Evolutionary conservation across 2,113 vertebrate species (phyloP).

Genomic region (Chamaea fasciata): DNA sequence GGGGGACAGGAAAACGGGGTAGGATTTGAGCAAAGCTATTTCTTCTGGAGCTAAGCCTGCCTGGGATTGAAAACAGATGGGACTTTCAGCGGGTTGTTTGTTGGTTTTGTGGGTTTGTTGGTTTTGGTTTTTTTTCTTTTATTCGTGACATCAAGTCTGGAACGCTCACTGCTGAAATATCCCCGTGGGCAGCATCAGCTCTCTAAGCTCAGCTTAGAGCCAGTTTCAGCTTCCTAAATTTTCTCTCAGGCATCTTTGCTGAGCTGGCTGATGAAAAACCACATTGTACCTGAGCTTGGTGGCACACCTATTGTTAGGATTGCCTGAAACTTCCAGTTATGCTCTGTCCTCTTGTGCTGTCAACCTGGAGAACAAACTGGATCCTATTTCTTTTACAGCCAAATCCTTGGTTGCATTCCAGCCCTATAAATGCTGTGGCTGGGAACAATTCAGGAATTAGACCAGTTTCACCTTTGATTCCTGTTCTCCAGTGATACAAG

Average conservation of each 20-base stretch:
- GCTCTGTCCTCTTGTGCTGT: neutral
- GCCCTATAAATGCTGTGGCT: neutral
- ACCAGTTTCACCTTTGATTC: neutral
- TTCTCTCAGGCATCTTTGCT: neutral
- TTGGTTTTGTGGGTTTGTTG: slow-evolving; percentile 21
- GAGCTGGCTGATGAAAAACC: neutral
- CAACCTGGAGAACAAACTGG: neutral
- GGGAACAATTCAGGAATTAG: neutral
- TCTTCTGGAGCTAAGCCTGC: neutral
- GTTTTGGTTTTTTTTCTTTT: neutral
- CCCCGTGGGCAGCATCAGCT: neutral
- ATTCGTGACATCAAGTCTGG: slow-evolving; percentile 6
- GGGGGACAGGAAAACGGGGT: neutral
- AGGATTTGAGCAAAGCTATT: slow-evolving; percentile 7
- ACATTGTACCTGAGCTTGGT: neutral
- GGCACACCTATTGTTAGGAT: neutral
- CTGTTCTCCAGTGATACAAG: neutral
- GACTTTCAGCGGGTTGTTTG: neutral
- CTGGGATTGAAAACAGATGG: slow-evolving; percentile 26
- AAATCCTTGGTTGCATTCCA: neutral
- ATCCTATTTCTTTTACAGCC: neutral
- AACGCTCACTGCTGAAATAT: neutral
- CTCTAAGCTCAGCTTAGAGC: neutral
- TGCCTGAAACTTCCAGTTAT: neutral
- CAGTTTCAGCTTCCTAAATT: neutral